These are phyloP conservation scores for Erynnis tages DNA, from an alignment of 2,888 invertebrate genomes.

Conservation along the genomic window DNA sequence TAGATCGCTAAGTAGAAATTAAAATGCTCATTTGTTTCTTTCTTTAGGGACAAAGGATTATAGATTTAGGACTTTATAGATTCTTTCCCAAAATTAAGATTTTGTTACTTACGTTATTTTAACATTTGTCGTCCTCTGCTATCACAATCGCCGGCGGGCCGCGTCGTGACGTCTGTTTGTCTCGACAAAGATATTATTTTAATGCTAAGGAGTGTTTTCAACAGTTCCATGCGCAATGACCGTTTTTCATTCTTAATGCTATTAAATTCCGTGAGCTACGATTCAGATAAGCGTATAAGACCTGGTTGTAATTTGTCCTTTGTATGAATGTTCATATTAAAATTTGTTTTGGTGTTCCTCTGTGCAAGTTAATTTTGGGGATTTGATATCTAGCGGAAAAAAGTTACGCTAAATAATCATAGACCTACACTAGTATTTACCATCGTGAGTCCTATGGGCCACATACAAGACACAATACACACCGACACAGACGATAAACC, in stretches of 20 bases:
- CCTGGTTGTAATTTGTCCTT: conserved; percentile 9
- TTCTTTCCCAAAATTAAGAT: not conserved
- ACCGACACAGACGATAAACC: no score
- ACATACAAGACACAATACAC: no score
- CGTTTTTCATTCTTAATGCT: conserved; percentile 36
- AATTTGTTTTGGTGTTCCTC: not conserved
- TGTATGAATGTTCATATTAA: not conserved
- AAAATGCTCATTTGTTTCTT: no score
- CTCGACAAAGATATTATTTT: conserved; percentile 51
- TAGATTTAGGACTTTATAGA: no score
- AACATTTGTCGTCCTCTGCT: not conserved
- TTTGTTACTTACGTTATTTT: conserved; percentile 8
- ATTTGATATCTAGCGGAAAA: no score
- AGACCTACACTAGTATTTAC: no score
- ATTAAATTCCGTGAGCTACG: conserved; percentile 56
- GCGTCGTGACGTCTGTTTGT: conserved; percentile 51
- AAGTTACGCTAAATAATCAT: no score
- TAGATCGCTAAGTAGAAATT: no score
- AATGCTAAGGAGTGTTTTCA: conserved; percentile 49
- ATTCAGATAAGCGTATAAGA: conserved; percentile 56
- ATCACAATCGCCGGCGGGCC: conserved; percentile 28
- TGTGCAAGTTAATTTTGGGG: no score
- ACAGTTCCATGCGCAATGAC: conserved; percentile 40
- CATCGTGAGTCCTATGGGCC: no score
- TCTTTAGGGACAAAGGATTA: no score